Conservation (phyloP, 2,888 invertebrate species). For the Keiferia lycopersicella region DNA sequence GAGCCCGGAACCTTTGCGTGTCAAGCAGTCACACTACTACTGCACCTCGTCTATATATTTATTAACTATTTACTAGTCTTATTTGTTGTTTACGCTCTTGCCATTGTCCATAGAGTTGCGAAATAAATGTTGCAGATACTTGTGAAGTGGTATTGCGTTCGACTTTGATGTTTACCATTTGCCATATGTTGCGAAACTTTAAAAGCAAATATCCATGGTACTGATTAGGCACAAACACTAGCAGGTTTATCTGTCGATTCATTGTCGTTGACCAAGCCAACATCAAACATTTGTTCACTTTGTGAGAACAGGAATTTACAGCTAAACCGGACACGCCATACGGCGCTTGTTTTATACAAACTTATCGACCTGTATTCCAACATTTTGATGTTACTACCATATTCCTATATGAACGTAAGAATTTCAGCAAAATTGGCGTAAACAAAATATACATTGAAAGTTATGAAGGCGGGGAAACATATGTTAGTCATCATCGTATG, state of each 20-base stretch:
- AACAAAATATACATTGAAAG: slow-evolving; percentile 33
- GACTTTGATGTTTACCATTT: not conserved
- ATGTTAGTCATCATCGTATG: slow-evolving; percentile 32
- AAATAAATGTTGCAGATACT: slow-evolving; percentile 4
- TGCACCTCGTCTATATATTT: too few species aligned
- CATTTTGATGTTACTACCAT: not conserved
- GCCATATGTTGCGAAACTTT: not conserved
- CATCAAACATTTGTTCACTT: slow-evolving; percentile 51
- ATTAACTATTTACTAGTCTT: too few species aligned
- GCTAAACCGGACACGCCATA: slow-evolving; percentile 2
- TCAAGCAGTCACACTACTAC: too few species aligned
- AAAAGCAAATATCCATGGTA: slow-evolving; percentile 25
- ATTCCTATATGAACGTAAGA: slow-evolving; percentile 36
- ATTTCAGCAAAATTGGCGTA: slow-evolving; percentile 36
- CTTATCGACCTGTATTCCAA: slow-evolving; percentile 23
- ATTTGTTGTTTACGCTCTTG: not conserved
- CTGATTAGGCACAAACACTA: slow-evolving; percentile 28
- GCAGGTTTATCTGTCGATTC: slow-evolving; percentile 25
- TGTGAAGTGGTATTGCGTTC: not conserved
- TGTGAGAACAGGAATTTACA: slow-evolving; percentile 43
- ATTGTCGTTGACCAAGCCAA: slow-evolving; percentile 31
- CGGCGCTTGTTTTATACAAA: slow-evolving; percentile 9
- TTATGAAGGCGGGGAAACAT: slow-evolving; percentile 35
- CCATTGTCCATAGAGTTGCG: not conserved
- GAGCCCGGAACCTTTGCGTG: too few species aligned